These are phyloP conservation scores for Oikopleura albicans DNA, from an alignment of 23 tunicate species.

Conservation along the genomic window DNA sequence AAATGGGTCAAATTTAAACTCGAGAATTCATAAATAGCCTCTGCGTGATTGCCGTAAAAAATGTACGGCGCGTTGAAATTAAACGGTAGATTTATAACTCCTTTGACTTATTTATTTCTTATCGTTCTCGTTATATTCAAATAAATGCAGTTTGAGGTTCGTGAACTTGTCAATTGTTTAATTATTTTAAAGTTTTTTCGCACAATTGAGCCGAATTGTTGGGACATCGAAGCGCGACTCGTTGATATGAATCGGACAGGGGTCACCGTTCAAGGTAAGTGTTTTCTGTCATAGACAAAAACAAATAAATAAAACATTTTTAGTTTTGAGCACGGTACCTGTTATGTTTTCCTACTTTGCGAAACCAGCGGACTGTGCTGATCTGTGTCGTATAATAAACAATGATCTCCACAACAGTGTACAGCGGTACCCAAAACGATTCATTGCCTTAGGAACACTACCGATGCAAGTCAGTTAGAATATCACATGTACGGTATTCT, in stretches of 20 bases:
- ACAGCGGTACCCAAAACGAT: constrained; percentile 51
- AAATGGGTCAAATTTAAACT: no score
- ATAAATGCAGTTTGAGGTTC: no score
- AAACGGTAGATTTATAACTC: no score
- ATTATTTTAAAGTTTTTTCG: constrained; percentile 61
- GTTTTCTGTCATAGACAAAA: no score
- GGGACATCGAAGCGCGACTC: constrained; percentile 36
- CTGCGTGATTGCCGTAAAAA: no score
- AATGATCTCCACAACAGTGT: constrained; percentile 30
- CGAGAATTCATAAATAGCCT: no score
- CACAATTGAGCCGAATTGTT: constrained; percentile 50
- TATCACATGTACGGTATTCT: no score
- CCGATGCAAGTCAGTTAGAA: constrained; percentile 95
- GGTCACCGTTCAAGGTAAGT: constrained; percentile 64
- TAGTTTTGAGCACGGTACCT: constrained; percentile 73
- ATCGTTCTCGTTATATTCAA: no score
- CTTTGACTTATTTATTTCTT: no score
- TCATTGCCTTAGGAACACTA: constrained; percentile 59
- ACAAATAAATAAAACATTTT: no score
- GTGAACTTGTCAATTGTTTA: no score
- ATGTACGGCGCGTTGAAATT: no score
- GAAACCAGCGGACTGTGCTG: constrained; percentile 48
- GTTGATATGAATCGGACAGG: constrained; percentile 73
- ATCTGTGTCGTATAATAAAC: constrained; percentile 42
- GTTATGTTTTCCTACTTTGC: constrained; percentile 95